phyloP scores from a whole-genome alignment of 2,797 vertebrate genomes.

The Manis pentadactyla region DNA sequence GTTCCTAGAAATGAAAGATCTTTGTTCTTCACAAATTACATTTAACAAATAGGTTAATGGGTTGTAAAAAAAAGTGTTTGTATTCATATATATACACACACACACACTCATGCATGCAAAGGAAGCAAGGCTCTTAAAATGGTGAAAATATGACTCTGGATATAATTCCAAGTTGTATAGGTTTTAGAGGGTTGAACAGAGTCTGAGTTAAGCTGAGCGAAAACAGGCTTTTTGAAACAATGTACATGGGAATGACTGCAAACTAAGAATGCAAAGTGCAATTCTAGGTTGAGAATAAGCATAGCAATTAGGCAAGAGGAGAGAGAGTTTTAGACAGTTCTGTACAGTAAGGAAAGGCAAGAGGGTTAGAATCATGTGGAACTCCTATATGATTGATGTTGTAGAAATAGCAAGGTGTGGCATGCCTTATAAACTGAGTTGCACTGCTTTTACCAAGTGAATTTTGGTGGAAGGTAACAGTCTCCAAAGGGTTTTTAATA shows the following conservation, averaged over 20 bases:
- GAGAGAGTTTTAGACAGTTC: background rate
- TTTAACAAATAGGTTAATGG: background rate
- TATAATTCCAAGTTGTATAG: background rate
- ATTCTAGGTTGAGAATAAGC: background rate
- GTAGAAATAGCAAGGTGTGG: background rate
- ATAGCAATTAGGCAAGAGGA: background rate
- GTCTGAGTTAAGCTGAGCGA: background rate
- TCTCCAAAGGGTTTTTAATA: background rate
- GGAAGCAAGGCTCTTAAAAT: background rate
- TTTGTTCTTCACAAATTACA: conserved; percentile 14
- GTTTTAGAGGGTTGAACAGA: conserved; percentile 1
- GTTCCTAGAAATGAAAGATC: background rate
- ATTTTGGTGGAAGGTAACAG: background rate
- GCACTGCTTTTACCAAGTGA: background rate
- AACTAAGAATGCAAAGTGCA: background rate
- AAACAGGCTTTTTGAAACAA: background rate
- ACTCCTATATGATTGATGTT: background rate
- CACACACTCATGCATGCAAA: background rate
- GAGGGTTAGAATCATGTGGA: background rate
- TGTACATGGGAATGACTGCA: background rate
- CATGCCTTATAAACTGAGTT: background rate
- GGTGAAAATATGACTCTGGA: background rate
- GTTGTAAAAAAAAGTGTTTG: background rate
- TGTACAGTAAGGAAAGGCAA: background rate
- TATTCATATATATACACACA: background rate